These are phyloP conservation scores for Masticophis lateralis DNA, from an alignment of 2,797 vertebrate genomes.

Conservation along the genomic window DNA sequence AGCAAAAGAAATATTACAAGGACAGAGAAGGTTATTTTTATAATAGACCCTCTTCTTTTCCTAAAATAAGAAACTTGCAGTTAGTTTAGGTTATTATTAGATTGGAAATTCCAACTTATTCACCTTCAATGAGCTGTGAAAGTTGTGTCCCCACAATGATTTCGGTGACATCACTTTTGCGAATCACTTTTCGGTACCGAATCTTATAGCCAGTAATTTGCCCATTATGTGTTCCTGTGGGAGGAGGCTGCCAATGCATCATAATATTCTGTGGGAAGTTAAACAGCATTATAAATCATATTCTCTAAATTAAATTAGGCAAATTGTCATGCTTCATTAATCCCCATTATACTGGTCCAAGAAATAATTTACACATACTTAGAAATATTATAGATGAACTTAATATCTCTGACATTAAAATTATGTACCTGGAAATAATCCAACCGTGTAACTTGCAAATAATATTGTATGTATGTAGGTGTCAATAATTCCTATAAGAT, in stretches of 20 bases:
- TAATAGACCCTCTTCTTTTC: neutral
- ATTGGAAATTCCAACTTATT: constrained; percentile 33
- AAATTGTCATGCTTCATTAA: neutral
- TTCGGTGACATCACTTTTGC: constrained; percentile 89
- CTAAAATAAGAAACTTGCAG: neutral
- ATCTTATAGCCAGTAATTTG: constrained; percentile 93
- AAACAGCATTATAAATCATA: constrained; percentile 14
- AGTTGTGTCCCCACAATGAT: constrained; percentile 85
- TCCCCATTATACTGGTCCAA: neutral
- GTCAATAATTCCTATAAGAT: neutral
- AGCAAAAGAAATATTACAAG: neutral
- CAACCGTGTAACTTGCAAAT: neutral
- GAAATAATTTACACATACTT: neutral
- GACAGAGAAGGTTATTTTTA: neutral
- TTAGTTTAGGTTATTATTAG: neutral
- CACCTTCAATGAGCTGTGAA: constrained; percentile 88
- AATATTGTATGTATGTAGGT: neutral
- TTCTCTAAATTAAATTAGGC: neutral
- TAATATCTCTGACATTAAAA: neutral
- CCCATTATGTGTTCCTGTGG: constrained; percentile 84
- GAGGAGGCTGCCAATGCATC: constrained; percentile 93
- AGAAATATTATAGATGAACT: neutral
- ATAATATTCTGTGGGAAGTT: constrained; percentile 81
- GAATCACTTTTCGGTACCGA: constrained; percentile 88
- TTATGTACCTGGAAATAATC: neutral